Evolutionary conservation across 2,888 invertebrate genomes (phyloP).

Genomic region (Luperina testacea): DNA sequence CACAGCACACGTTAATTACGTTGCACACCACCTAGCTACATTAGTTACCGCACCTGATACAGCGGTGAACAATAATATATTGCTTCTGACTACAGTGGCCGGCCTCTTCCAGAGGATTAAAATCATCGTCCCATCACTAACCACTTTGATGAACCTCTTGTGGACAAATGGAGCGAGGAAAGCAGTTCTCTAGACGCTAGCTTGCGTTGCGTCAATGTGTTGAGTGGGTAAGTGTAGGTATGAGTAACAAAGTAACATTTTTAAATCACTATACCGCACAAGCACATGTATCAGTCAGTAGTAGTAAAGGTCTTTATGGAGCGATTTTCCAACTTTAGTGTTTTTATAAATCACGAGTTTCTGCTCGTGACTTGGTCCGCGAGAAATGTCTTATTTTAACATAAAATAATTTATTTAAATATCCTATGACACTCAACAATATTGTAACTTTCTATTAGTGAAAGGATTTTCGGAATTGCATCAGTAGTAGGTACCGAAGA

Average conservation of each 20-base stretch:
- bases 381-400: background rate
- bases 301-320: background rate
- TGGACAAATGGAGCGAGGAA: slow-evolving; percentile 45
- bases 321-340: background rate
- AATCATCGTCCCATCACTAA: slow-evolving; percentile 53
- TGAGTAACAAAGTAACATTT: background rate
- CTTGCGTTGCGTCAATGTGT: background rate
- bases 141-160: slow-evolving; percentile 54
- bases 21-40: background rate
- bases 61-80: slow-evolving; percentile 17
- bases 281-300: background rate
- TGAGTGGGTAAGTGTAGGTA: background rate
- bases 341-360: background rate
- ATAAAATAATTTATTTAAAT: background rate
- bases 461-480: background rate
- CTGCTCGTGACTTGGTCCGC: background rate
- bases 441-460: background rate
- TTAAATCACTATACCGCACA: background rate
- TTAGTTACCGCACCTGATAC: background rate
- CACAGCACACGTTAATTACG: background rate
- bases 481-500: background rate
- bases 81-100: background rate
- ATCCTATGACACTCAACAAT: background rate
- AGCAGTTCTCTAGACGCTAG: slow-evolving; percentile 35
- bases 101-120: slow-evolving; percentile 43